phyloP scores from a whole-genome alignment of 2,797 vertebrate genomes.

The Pampus argenteus region DNA sequence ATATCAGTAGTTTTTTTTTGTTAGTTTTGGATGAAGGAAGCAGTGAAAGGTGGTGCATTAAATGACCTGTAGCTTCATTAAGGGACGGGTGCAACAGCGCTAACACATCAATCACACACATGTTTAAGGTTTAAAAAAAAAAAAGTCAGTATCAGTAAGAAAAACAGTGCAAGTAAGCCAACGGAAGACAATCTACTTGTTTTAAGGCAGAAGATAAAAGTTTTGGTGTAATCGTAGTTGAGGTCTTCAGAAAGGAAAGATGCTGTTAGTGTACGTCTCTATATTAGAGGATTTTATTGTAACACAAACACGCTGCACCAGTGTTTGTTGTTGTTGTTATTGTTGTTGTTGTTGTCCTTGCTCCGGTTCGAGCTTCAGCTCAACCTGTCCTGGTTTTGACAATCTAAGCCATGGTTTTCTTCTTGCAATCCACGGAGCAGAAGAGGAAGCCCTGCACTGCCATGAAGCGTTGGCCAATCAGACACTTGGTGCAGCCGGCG shows the following conservation, averaged over 20 bases:
- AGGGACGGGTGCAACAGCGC: background rate
- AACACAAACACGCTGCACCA: conserved; percentile 14
- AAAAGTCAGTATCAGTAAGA: conserved; percentile 18
- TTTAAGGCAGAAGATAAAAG: conserved; percentile 21
- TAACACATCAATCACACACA: conserved; percentile 1
- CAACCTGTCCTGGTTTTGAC: conserved; percentile 25
- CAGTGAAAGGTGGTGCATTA: background rate
- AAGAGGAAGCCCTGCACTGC: conserved; percentile 90
- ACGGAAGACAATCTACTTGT: background rate
- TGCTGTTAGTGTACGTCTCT: background rate
- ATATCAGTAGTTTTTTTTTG: conserved; percentile 50
- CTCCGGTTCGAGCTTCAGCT: conserved; percentile 4
- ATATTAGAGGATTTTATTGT: background rate
- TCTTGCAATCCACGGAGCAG: conserved; percentile 96
- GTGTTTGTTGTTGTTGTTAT: too few species aligned
- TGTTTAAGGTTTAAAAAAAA: background rate
- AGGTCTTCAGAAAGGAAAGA: background rate
- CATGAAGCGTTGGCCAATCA: conserved; percentile 96
- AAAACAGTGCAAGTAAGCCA: conserved; percentile 34
- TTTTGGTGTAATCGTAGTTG: background rate
- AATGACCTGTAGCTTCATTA: conserved; percentile 1
- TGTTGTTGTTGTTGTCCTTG: conserved; percentile 38
- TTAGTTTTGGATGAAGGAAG: background rate
- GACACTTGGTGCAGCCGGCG: conserved; percentile 93
- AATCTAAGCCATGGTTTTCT: conserved; percentile 83